Evolutionary conservation across 2,888 invertebrate species (phyloP).

Genomic region (Allophyes oxyacanthae): DNA sequence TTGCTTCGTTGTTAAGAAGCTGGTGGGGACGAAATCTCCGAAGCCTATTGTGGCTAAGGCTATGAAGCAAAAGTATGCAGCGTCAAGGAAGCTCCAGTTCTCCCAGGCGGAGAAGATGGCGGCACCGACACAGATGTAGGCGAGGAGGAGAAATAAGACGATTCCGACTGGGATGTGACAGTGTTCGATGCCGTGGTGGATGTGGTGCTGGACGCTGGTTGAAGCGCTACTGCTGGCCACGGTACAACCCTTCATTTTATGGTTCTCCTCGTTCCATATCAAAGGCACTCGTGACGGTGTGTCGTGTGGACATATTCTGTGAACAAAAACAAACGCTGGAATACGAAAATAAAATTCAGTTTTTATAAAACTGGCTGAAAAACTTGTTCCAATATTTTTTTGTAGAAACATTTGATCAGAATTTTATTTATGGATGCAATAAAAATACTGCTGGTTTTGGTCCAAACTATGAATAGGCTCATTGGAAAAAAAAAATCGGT

Average conservation of each 20-base stretch:
- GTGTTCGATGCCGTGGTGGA: conserved; percentile 75
- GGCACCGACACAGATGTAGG: conserved; percentile 94
- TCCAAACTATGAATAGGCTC: not conserved
- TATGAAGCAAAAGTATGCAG: conserved; percentile 95
- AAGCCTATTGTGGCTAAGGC: conserved; percentile 95
- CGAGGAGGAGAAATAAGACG: conserved; percentile 91
- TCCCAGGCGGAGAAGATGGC: conserved; percentile 94
- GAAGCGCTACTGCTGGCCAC: conserved; percentile 79
- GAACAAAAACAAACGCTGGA: conserved; percentile 32
- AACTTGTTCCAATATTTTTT: conserved; percentile 6
- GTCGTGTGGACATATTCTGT: conserved; percentile 90
- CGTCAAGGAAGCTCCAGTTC: conserved; percentile 94
- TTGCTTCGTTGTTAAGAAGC: conserved; percentile 83
- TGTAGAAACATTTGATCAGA: conserved; percentile 6
- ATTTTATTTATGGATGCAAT: conserved; percentile 13
- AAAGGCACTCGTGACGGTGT: conserved; percentile 94
- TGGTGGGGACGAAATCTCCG: conserved; percentile 92
- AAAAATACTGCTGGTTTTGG: not conserved
- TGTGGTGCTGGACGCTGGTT: conserved; percentile 75
- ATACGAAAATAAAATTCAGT: conserved; percentile 1
- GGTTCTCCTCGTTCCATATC: conserved; percentile 89
- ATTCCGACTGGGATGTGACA: conserved; percentile 83
- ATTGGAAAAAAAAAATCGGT: too few species aligned
- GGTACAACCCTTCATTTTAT: conserved; percentile 77
- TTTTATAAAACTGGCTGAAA: conserved; percentile 1